Base-by-base conservation (phyloP, 2,797 vertebrate species). In the Chaunax sp. region DNA sequence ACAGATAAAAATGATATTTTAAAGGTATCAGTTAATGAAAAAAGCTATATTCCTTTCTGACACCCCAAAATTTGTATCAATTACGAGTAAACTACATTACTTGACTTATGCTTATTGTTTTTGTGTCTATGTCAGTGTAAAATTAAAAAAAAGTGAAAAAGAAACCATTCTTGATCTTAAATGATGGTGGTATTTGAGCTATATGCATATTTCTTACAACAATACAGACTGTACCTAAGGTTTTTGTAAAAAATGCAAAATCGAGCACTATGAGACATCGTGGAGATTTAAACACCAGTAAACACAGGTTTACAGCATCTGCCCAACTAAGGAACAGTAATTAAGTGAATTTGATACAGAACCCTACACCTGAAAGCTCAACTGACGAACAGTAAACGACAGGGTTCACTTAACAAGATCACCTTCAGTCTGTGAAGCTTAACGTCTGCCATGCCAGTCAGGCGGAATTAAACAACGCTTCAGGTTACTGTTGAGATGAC, bases 321-420 rank as follows among this genome's bases (percentile, higher is more conserved):
- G 72, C 46, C 66, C 75, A 73, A 66, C 80, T 58, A 63, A 74
- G 59, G 30, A 86, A 60, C 81, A 69, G 81, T 89, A 91, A 90
- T 87, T 85, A 90, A 83, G 61, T 67, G 70, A 90, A 90, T 71
- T 41, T 70, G 80, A 90, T 80, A 83, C 71, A 78, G 71, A 90
- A 87, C 82, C 72, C 64, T 82, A 85, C 80, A 87, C 87, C 85
- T 81, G 53, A 73, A 69, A 71, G 52, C 72, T 69, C 62, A 37
- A 53, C 7, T 65, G 65, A 73, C 22, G 30, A 84, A 77, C 49
- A 78, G 67, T 72, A 70, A 80, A 65, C 80, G 75, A 65, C 64
- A 71, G 76, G 52, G 62, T 75, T 84, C 80, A 83, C 78, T 90
- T 82, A 92, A 89, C 83, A 60, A 82, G 71, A 80, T 77, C 69